Percentiles rank a stretch among this genome's conserved stretches.
Evolutionary conservation across 35 echinoderm and acorn worm genomes (phyloP).

Genomic region (Chiridota heheva): DNA sequence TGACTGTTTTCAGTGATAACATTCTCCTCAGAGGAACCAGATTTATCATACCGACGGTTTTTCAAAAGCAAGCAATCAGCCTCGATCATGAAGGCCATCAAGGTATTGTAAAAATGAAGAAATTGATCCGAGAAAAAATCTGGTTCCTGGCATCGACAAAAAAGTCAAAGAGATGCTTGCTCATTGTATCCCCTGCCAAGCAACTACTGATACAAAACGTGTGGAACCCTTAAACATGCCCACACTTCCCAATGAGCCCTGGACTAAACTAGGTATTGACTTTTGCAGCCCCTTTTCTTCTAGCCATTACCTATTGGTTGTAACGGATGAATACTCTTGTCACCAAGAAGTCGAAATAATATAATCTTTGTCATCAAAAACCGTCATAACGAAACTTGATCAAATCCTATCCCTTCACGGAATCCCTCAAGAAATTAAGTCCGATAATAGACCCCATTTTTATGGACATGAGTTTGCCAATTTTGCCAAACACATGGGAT

Average conservation of each 20-base stretch:
- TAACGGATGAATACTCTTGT: conserved; percentile 66
- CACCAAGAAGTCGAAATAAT: conserved; percentile 63
- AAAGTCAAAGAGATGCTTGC: conserved; percentile 11
- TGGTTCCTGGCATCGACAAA: conserved; percentile 32
- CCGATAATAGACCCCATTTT: conserved; percentile 20
- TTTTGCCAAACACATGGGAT: conserved; percentile 51
- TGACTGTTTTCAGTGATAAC: conserved; percentile 45
- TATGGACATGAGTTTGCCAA: conserved; percentile 14
- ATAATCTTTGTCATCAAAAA: conserved; percentile 6
- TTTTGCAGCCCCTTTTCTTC: conserved; percentile 54
- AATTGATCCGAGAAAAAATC: conserved; percentile 28
- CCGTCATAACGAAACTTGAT: conserved; percentile 23
- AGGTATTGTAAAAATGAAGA: conserved; percentile 41
- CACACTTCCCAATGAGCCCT: conserved; percentile 17
- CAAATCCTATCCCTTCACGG: conserved; percentile 23
- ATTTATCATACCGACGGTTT: neutral
- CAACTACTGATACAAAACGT: conserved; percentile 19
- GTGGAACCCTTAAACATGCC: conserved; percentile 49
- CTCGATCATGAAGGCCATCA: conserved; percentile 35
- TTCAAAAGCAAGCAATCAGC: conserved; percentile 16
- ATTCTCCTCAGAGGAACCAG: neutral
- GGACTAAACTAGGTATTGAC: conserved; percentile 37
- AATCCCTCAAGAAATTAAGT: conserved; percentile 29
- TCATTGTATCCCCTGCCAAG: conserved; percentile 35
- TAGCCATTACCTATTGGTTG: conserved; percentile 35